Evolutionary conservation across 23 tunicate genomes (phyloP), one percentile per base, ranked within the genome.

Genomic region (Styela plicata): DNA sequence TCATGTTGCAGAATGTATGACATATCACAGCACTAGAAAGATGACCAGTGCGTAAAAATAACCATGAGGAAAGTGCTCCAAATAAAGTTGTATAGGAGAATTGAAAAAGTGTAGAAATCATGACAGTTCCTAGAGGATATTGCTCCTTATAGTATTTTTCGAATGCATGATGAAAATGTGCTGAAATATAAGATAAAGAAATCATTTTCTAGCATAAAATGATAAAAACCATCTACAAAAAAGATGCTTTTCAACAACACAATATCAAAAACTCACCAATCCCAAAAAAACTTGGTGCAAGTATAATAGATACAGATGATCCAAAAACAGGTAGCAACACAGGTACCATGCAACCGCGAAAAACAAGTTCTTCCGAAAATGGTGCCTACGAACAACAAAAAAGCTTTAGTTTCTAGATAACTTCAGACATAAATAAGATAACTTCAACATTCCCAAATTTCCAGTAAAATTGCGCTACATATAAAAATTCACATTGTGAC

Each of bases 221-320:
- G 64, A n/a, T n/a, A n/a, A n/a, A n/a, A n/a, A n/a, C n/a, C n/a
- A n/a, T n/a, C n/a, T n/a, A n/a, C n/a, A n/a, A n/a, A n/a, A n/a
- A n/a, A n/a, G n/a, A n/a, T n/a, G n/a, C n/a, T n/a, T n/a, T n/a
- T n/a, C n/a, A n/a, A n/a, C n/a, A n/a, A n/a, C n/a, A n/a, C n/a
- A n/a, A n/a, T n/a, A n/a, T n/a, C n/a, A n/a, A n/a, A 64, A 0
- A 69, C 86, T 91, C 74, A 91, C 97, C 97, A 27, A 91, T 64
- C 17, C 97, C 97, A 74, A 91, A 91, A 74, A 91, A 91, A 83
- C 88, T 83, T n/a, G 97, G 97, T 24, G 91, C 97, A 25, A 91
- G 79, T 25, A 91, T 65, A 18, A 84, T 91, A 52, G 97, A 83
- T 26, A 79, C 57, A 24, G 64, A 76, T 30, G 77, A 35, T 18